Percentiles rank a stretch among this genome's conserved stretches.
Conservation (phyloP, 2,113 vertebrate species). For the Amphilophus citrinellus region DNA sequence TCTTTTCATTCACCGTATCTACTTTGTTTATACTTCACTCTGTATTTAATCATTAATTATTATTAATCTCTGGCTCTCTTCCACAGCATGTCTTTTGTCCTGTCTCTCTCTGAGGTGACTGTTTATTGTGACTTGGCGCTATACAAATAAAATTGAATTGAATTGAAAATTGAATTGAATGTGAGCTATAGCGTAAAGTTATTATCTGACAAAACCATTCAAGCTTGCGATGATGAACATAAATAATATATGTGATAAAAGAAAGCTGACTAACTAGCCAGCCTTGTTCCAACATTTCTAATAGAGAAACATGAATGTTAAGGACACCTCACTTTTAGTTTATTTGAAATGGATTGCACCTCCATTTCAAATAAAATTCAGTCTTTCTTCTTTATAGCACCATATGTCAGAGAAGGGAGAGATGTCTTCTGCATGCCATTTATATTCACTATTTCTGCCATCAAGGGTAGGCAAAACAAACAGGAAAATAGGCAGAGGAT, state of each 20-base stretch:
- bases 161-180: no score
- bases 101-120: no score
- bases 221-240: neutral
- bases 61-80: no score
- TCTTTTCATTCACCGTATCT: no score
- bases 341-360: slow-evolving; percentile 7
- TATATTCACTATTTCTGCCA: slow-evolving; percentile 8
- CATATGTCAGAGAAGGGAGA: slow-evolving; percentile 17
- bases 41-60: no score
- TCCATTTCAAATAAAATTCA: neutral
- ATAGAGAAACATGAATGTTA: neutral
- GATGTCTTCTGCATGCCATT: slow-evolving; percentile 7
- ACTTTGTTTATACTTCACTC: no score
- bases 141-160: no score
- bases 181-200: neutral
- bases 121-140: no score
- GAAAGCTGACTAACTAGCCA: neutral
- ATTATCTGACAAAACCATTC: neutral
- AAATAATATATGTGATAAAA: neutral
- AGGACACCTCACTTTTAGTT: neutral
- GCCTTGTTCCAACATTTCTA: neutral
- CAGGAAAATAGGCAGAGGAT: slow-evolving; percentile 50
- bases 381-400: neutral
- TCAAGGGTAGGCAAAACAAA: slow-evolving; percentile 50
- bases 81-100: no score